These are phyloP conservation scores for Ennomos fuscantarius DNA, from an alignment of 2,888 invertebrate genomes.

Conservation along the genomic window DNA sequence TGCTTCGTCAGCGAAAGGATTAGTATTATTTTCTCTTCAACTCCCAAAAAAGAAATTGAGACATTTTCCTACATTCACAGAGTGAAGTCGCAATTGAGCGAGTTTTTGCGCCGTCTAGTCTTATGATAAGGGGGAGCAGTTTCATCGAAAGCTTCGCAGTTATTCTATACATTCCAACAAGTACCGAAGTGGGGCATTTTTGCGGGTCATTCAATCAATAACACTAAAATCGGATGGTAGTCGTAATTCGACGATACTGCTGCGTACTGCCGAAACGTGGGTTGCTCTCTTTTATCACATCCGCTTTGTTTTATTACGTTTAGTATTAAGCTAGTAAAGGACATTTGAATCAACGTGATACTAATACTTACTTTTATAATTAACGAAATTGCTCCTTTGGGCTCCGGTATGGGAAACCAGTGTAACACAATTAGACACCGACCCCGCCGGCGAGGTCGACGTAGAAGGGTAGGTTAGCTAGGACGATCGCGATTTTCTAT, in stretches of 20 bases:
- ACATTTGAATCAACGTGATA: too few relatives aligned
- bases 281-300: conserved; percentile 12
- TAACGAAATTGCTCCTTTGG: too few relatives aligned
- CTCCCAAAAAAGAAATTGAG: conserved; percentile 31
- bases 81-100: conserved; percentile 31
- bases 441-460: too few relatives aligned
- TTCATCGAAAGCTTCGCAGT: conserved; percentile 39
- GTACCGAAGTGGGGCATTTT: conserved; percentile 34
- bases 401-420: too few relatives aligned
- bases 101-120: conserved; percentile 34
- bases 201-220: conserved; percentile 41
- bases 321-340: neutral
- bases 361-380: too few relatives aligned
- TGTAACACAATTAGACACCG: too few relatives aligned
- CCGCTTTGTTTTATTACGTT: conserved; percentile 3
- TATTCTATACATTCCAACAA: conserved; percentile 39
- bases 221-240: conserved; percentile 40
- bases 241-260: conserved; percentile 33
- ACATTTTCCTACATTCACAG: conserved; percentile 31
- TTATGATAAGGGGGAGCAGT: conserved; percentile 36
- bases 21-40: conserved; percentile 27
- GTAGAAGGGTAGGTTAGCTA: too few relatives aligned
- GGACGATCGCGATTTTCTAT: too few relatives aligned
- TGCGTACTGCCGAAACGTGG: conserved; percentile 24
- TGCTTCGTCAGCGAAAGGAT: conserved; percentile 20